Conservation (phyloP, 2,888 invertebrate species). For the Tethea ocularis region DNA sequence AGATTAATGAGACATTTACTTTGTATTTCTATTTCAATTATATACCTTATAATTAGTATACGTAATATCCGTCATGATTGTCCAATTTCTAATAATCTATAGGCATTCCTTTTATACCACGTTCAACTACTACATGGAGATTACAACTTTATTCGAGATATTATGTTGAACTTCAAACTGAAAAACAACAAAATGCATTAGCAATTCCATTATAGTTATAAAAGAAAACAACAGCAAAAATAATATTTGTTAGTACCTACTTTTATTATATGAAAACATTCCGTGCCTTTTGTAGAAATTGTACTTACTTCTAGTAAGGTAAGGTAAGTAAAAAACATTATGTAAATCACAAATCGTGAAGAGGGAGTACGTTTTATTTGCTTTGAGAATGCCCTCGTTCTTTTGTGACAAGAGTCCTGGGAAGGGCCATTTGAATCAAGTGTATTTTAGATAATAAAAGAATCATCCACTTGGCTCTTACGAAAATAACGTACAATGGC, state of each 20-base stretch:
- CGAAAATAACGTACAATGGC: slow-evolving; percentile 49
- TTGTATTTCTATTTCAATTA: slow-evolving; percentile 5
- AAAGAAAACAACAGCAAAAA: not conserved
- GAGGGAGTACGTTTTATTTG: slow-evolving; percentile 65
- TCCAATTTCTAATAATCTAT: too few species aligned
- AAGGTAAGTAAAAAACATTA: slow-evolving; percentile 45
- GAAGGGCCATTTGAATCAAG: slow-evolving; percentile 61
- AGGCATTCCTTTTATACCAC: too few species aligned
- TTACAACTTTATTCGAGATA: too few species aligned
- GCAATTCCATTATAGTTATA: not conserved
- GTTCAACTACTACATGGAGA: not conserved
- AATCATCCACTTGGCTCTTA: slow-evolving; percentile 57
- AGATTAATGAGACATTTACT: slow-evolving; percentile 33
- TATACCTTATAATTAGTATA: not conserved
- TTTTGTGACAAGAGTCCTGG: slow-evolving; percentile 61
- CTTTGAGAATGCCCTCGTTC: slow-evolving; percentile 54
- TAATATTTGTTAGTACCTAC: not conserved
- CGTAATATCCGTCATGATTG: too few species aligned
- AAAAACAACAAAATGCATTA: not conserved
- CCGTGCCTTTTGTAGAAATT: slow-evolving; percentile 33
- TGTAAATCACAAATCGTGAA: slow-evolving; percentile 57
- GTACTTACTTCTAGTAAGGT: slow-evolving; percentile 23
- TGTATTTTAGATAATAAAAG: slow-evolving; percentile 69
- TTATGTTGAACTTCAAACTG: too few species aligned
- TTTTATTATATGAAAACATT: not conserved